Evolutionary conservation across 2,888 invertebrate genomes (phyloP), one percentile per base, ranked within the genome.

Genomic region (Lucinisca nassula): DNA sequence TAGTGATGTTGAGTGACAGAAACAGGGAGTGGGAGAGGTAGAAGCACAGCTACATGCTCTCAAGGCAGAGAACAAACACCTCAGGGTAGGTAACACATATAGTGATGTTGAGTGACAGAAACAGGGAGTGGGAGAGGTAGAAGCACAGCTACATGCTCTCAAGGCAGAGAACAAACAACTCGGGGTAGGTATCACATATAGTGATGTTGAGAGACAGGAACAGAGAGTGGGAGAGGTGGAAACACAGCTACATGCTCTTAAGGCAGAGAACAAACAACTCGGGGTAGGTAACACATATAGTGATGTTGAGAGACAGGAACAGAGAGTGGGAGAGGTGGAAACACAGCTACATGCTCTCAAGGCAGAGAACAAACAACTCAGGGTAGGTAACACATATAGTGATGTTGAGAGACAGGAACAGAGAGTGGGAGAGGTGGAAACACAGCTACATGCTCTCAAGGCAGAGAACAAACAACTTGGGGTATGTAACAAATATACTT

Each of bases 111-210:
- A n/a, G n/a, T n/a, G n/a, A n/a, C n/a, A n/a, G n/a, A n/a, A n/a
- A n/a, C n/a, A n/a, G 77, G 82, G 82, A 74, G 86, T 87, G 14
- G 72, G 77, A 32, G 90, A 85, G 74, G 79, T 79, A 21, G 90
- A 90, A 80, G 78, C 83, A 85, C 87, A 86, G 55, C 74, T 90
- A 32, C 88, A 89, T 27, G 82, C 89, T 32, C 82, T 92, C n/a
- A 91, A 87, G 49, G 82, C 90, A 27, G 92, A 94, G 79, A 93
- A 94, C 78, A 90, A 89, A 74, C 87, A 91, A 45, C 88, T 94
- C 0, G 90, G 90, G 92, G 94, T 93, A 67, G 82, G 81, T 55
- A n/a, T 55, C 21, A 55, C n/a, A n/a, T n/a, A n/a, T n/a, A n/a
- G n/a, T n/a, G n/a, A n/a, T n/a, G n/a, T n/a, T n/a, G n/a, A n/a